phyloP scores from a whole-genome alignment of 2,888 invertebrate genomes.

The Zaprionus obscuricornis region DNA sequence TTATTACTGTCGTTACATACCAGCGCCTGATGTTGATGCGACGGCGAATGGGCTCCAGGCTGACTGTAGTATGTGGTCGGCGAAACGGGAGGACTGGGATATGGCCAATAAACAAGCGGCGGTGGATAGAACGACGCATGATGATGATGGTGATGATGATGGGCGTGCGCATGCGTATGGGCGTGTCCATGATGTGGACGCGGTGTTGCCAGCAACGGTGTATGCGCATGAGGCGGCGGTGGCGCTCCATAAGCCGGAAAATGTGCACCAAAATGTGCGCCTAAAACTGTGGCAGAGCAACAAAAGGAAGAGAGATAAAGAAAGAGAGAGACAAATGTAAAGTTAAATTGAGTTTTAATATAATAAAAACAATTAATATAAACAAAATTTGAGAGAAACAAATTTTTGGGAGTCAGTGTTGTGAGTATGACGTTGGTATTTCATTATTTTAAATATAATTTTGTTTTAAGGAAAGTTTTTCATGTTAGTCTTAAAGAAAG shows the following conservation, averaged over 20 bases:
- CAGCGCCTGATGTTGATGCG: conserved; percentile 76
- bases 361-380: neutral
- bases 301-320: neutral
- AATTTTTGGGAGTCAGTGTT: conserved; percentile 51
- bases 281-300: conserved; percentile 85
- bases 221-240: conserved; percentile 80
- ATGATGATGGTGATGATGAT: conserved; percentile 85
- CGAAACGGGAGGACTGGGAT: conserved; percentile 96
- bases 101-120: conserved; percentile 94
- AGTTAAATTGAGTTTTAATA: neutral
- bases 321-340: neutral
- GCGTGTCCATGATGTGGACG: conserved; percentile 83
- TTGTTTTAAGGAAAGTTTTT: neutral
- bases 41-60: conserved; percentile 84
- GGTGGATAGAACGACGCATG: conserved; percentile 85
- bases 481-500: conserved; percentile 42
- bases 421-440: conserved; percentile 61
- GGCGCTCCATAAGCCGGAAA: conserved; percentile 83
- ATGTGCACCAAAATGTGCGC: conserved; percentile 82
- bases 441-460: neutral
- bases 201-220: conserved; percentile 80
- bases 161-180: conserved; percentile 81
- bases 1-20: conserved; percentile 56
- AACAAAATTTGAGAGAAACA: conserved; percentile 2
- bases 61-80: conserved; percentile 93